phyloP scores from a whole-genome alignment of 2,888 invertebrate genomes.

The Cabera pusaria region DNA sequence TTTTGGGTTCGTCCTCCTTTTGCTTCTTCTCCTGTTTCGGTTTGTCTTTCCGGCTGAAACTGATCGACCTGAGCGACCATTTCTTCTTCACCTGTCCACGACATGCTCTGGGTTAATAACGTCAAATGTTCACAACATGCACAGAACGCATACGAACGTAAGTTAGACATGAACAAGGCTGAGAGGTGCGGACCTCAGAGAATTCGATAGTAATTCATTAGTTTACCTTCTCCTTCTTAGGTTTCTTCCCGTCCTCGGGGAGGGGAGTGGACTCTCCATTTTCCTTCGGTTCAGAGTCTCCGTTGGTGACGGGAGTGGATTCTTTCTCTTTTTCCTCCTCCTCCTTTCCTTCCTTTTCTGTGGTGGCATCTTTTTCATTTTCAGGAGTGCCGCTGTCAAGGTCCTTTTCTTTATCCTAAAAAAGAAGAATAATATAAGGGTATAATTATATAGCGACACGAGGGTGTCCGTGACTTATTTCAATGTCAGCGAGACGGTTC shows the following conservation, averaged over 20 bases:
- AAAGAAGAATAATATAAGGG: constrained; percentile 29
- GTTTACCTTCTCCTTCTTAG: constrained; percentile 85
- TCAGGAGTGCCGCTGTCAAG: constrained; percentile 82
- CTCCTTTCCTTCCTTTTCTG: constrained; percentile 83
- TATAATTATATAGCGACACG: too few species aligned
- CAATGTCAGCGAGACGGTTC: too few species aligned
- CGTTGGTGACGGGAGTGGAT: constrained; percentile 60
- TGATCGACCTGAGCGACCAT: constrained; percentile 94
- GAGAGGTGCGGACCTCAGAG: constrained; percentile 1
- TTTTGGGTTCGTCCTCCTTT: constrained; percentile 82
- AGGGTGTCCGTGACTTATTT: too few species aligned
- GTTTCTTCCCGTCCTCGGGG: constrained; percentile 82
- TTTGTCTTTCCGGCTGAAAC: constrained; percentile 94
- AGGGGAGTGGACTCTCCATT: constrained; percentile 63
- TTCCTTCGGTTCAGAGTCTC: constrained; percentile 71
- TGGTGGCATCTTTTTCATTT: constrained; percentile 87
- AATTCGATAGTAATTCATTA: not conserved
- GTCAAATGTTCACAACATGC: constrained; percentile 46
- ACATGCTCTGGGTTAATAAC: constrained; percentile 53
- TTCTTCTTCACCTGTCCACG: constrained; percentile 89
- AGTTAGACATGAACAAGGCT: constrained; percentile 18
- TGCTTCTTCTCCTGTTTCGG: constrained; percentile 89
- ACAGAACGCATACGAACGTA: constrained; percentile 25
- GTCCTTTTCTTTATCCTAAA: constrained; percentile 84
- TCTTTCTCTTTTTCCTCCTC: constrained; percentile 58